These are phyloP conservation scores for Cydia pomonella DNA, from an alignment of 1,140 invertebrate species.

Conservation along the genomic window DNA sequence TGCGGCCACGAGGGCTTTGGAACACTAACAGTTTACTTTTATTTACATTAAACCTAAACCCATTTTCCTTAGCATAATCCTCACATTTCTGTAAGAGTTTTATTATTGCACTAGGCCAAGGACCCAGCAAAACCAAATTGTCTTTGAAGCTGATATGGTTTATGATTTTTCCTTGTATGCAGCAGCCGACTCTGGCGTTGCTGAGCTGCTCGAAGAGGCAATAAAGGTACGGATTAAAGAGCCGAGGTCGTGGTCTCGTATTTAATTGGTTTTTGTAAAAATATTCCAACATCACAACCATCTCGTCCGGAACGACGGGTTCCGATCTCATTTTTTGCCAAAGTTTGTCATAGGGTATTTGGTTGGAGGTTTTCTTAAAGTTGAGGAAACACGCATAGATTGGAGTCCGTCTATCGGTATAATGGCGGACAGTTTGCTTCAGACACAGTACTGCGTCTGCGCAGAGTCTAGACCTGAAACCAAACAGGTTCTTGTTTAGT, in stretches of 20 bases:
- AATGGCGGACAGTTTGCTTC: slow-evolving; percentile 7
- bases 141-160: slow-evolving; percentile 8
- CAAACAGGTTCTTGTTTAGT: background rate
- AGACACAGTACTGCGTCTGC: background rate
- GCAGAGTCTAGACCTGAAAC: slow-evolving; percentile 3
- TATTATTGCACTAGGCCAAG: background rate
- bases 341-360: slow-evolving; percentile 8
- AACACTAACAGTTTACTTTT: background rate
- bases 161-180: slow-evolving; percentile 3
- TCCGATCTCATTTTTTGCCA: slow-evolving; percentile 2
- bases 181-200: background rate
- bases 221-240: background rate
- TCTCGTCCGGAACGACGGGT: background rate
- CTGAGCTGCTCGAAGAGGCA: background rate
- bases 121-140: background rate
- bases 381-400: slow-evolving; percentile 1
- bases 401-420: background rate
- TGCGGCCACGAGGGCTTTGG: background rate
- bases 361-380: background rate
- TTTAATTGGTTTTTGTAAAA: slow-evolving; percentile 12
- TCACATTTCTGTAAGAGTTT: background rate
- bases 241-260: background rate
- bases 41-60: background rate
- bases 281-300: background rate
- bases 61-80: slow-evolving; percentile 10